These are phyloP conservation scores for Sardina pilchardus DNA, from an alignment of 2,113 vertebrate species.

Conservation along the genomic window DNA sequence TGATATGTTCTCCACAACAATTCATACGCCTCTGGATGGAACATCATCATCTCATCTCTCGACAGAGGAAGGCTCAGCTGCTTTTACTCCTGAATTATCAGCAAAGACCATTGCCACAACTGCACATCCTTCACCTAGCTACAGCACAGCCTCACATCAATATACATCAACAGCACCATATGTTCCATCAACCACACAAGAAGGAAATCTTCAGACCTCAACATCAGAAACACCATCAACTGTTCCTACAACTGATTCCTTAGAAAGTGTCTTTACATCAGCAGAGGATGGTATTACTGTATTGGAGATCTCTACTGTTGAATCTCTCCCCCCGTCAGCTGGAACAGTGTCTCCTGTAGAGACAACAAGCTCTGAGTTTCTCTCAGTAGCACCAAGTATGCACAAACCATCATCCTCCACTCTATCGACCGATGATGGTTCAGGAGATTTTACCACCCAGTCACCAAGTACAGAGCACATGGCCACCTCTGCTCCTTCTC, in stretches of 20 bases:
- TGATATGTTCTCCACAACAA: not conserved
- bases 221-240: not conserved
- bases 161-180: no score
- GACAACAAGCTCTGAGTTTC: conserved; percentile 6
- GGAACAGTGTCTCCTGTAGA: not conserved
- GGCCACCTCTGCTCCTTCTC: not conserved
- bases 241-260: not conserved
- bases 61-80: conserved; percentile 6
- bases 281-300: not conserved
- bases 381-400: not conserved
- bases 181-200: no score
- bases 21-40: not conserved
- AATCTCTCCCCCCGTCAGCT: not conserved
- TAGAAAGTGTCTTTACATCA: not conserved
- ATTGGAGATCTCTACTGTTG: not conserved
- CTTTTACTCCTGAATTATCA: not conserved
- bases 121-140: not conserved
- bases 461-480: not conserved
- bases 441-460: conserved; percentile 23
- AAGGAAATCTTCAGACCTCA: not conserved
- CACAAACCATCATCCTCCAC: not conserved
- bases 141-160: not conserved
- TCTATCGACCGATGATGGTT: conserved; percentile 22
- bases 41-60: not conserved
- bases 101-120: not conserved